Conservation (phyloP, 2,797 vertebrate genomes). For the Loris lydekkerianus region DNA sequence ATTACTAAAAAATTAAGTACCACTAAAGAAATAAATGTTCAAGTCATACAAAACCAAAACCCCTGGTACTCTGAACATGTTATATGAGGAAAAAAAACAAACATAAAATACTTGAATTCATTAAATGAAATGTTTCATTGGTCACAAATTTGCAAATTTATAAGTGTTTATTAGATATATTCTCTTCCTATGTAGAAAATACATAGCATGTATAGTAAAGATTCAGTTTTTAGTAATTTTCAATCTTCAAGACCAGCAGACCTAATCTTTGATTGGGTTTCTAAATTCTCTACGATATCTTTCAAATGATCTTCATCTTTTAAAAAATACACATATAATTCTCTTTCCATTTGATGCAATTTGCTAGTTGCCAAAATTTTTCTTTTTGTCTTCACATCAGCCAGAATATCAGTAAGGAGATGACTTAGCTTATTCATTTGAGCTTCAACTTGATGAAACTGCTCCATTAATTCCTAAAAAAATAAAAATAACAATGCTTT, state of each 20-base stretch:
- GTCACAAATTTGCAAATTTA: slow-evolving; percentile 54
- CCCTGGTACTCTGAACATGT: neutral
- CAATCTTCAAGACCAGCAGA: slow-evolving; percentile 76
- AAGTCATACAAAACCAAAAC: slow-evolving; percentile 35
- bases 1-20: neutral
- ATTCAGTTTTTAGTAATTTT: slow-evolving; percentile 68
- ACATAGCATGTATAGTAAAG: slow-evolving; percentile 1
- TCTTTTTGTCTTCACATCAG: slow-evolving; percentile 92
- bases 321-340: slow-evolving; percentile 94
- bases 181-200: slow-evolving; percentile 40
- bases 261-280: slow-evolving; percentile 87
- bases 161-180: slow-evolving; percentile 55
- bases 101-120: slow-evolving; percentile 15
- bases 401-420: slow-evolving; percentile 91
- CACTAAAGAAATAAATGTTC: slow-evolving; percentile 53
- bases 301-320: slow-evolving; percentile 91
- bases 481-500: slow-evolving; percentile 64
- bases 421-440: slow-evolving; percentile 91
- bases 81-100: neutral
- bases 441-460: slow-evolving; percentile 90
- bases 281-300: slow-evolving; percentile 92
- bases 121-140: slow-evolving; percentile 49
- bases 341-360: slow-evolving; percentile 91
- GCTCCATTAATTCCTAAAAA: slow-evolving; percentile 91
- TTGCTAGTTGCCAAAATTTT: slow-evolving; percentile 91